Conservation (phyloP, 2,888 invertebrate genomes). For the Alloplasta piceator region DNA sequence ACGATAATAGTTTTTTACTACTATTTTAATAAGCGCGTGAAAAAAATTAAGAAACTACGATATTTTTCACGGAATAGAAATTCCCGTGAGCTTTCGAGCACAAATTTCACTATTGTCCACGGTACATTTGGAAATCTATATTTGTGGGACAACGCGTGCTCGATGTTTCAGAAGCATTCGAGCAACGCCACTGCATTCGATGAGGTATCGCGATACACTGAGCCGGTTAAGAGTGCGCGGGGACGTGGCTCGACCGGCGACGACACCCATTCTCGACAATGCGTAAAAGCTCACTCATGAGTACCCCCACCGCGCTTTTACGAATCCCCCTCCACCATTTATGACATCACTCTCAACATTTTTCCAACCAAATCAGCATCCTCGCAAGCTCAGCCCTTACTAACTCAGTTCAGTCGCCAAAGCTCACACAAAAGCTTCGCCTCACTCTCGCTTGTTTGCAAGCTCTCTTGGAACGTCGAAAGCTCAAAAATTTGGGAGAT, state of each 20-base stretch:
- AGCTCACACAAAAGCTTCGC: too few species aligned
- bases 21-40: too few species aligned
- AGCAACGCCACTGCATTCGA: constrained; percentile 51
- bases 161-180: constrained; percentile 39
- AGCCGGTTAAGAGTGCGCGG: constrained; percentile 23
- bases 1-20: too few species aligned
- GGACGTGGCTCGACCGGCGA: constrained; percentile 5
- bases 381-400: not conserved
- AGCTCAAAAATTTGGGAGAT: too few species aligned
- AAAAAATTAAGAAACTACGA: too few species aligned
- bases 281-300: not conserved
- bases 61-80: too few species aligned
- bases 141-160: constrained; percentile 39
- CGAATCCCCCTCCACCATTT: constrained; percentile 53
- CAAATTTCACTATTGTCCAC: not conserved
- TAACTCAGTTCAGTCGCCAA: too few species aligned
- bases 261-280: not conserved
- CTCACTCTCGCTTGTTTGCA: too few species aligned
- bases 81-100: too few species aligned
- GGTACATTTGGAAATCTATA: not conserved
- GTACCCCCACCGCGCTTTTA: constrained; percentile 49
- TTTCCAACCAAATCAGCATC: constrained; percentile 2
- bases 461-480: too few species aligned
- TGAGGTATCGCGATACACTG: constrained; percentile 57
- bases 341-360: constrained; percentile 23